Conservation (phyloP, 2,113 vertebrate species). For the Syngnathus typhle region DNA sequence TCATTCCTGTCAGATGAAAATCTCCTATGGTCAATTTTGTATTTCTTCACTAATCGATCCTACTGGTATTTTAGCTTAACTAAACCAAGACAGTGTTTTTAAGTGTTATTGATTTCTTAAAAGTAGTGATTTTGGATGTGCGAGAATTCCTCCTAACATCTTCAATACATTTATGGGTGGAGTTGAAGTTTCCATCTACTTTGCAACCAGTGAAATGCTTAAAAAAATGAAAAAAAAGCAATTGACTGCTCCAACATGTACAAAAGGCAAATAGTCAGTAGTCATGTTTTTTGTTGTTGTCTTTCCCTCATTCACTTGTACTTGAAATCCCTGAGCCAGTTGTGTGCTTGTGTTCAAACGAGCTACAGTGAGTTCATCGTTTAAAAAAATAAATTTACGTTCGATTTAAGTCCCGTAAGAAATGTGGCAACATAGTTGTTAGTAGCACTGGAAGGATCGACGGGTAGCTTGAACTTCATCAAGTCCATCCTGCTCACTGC, state of each 20-base stretch:
- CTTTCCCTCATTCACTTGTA: not conserved
- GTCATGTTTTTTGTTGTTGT: not conserved
- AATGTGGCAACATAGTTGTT: not conserved
- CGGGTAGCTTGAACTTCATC: not conserved
- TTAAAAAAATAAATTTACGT: not conserved
- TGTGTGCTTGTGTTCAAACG: not conserved
- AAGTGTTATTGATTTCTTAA: not conserved
- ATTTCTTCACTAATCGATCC: not conserved
- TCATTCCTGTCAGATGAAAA: not conserved
- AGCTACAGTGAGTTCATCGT: not conserved
- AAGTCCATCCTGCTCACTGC: constrained; percentile 8
- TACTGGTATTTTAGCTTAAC: not conserved
- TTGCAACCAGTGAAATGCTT: not conserved
- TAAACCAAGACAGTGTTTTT: not conserved
- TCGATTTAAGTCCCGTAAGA: not conserved
- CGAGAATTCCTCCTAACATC: not conserved
- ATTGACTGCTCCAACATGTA: not conserved
- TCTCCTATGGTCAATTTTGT: not conserved
- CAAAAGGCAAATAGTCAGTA: not conserved
- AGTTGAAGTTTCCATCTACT: not conserved
- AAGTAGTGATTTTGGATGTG: not conserved
- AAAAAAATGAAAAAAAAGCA: not conserved
- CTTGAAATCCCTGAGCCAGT: not conserved
- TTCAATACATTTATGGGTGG: not conserved
- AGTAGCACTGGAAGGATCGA: not conserved